Base-by-base conservation (phyloP, 2,888 invertebrate species). In the Leptinotarsa haldemani region DNA sequence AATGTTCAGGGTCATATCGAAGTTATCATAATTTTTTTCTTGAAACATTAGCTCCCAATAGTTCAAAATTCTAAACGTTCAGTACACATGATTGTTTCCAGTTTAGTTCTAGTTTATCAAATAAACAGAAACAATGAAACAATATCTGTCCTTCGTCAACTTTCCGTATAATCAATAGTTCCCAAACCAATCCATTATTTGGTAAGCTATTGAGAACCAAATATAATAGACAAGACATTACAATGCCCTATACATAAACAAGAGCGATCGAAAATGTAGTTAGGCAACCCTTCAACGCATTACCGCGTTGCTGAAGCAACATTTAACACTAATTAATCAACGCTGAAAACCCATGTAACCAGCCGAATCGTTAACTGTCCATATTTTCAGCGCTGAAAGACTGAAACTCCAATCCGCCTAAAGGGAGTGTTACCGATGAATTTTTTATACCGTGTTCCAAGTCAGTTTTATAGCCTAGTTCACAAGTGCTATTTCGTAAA, bases 241-340 rank as follows among this genome's bases (percentile, higher is more conserved):
- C 5, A 18, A 53, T 20, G 13, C 20, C 9, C 25, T 0, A 56
- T 22, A 56, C 56, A 22, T 22, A 4, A 56, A 56, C 56, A 56
- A 56, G 22, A 13, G 56, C 22, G 15, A 56, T 56, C 22, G 12
- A 22, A 13, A 52, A 52, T 9, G 52, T 18, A 52, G 52, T 52
- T 52, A 12, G 9, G 18, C 52, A 56, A 12, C 56, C 56, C 16
- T 22, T 56, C 13, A 18, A 22, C 56, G 12, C 56, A 12, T 9
- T 18, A 56, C 56, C 56, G 20, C 56, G 22, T 13, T 56, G 22
- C 22, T 25, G 22, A 56, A 22, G 56, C 22, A 56, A 22, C 22
- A 22, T 56, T 56, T 22, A 40, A 56, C 56, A 56, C 22, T 56
- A 56, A 56, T 56, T 56, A 56, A 56, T 56, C 56, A 56, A 56